Evolutionary conservation across 2,113 vertebrate genomes (phyloP).

Genomic region (Campylorhamphus procurvoides): DNA sequence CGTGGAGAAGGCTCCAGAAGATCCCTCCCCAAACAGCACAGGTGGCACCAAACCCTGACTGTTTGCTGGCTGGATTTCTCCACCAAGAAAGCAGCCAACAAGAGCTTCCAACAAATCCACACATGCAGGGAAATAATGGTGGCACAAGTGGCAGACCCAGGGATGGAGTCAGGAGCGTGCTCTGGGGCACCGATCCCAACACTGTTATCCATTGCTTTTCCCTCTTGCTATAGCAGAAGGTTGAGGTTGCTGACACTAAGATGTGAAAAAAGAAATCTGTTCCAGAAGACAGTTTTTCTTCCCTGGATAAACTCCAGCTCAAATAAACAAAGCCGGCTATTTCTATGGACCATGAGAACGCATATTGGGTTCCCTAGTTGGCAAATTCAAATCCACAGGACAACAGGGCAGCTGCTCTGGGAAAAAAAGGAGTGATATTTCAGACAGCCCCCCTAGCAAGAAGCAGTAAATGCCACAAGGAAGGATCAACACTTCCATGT

Average conservation of each 20-base stretch:
- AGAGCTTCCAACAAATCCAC: not conserved
- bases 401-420: not conserved
- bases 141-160: not conserved
- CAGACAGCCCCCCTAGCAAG: fast-evolving
- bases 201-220: not conserved
- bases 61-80: not conserved
- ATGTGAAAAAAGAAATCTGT: not conserved
- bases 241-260: not conserved
- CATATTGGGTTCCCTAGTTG: fast-evolving
- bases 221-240: not conserved
- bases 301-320: not conserved
- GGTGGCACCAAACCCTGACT: not conserved
- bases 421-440: not conserved
- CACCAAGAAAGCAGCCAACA: not conserved
- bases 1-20: not conserved
- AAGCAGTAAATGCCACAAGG: not conserved
- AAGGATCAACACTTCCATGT: not conserved
- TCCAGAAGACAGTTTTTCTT: not conserved
- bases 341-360: not conserved
- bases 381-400: not conserved
- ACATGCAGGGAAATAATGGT: not conserved
- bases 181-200: not conserved
- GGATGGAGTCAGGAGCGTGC: not conserved
- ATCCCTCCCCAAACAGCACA: not conserved
- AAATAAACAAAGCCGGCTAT: not conserved